phyloP scores from a whole-genome alignment of 2,888 invertebrate species.

The Podabrus alpinus region DNA sequence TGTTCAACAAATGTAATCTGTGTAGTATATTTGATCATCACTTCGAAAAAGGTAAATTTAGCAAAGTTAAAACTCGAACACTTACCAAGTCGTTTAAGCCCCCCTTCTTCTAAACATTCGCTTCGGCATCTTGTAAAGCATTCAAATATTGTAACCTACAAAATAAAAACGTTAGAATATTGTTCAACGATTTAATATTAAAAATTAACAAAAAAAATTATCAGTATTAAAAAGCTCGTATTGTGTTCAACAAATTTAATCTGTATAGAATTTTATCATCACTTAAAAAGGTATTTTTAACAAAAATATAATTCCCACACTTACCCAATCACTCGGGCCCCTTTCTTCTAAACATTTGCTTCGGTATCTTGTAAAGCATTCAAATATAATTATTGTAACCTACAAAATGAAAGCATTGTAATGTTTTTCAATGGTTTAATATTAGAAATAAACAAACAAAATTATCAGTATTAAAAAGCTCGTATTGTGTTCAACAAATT shows the following conservation, averaged over 20 bases:
- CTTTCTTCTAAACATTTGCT: background rate
- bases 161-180: no score
- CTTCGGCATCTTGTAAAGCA: no score
- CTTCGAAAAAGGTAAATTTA: background rate
- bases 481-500: background rate
- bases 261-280: background rate
- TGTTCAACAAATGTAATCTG: background rate
- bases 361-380: background rate
- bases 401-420: no score
- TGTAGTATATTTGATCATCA: background rate
- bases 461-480: background rate
- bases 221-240: background rate
- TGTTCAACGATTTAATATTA: no score
- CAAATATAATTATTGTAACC: background rate
- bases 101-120: no score
- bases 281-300: background rate
- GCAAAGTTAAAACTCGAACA: no score
- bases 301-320: background rate
- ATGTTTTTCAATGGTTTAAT: no score
- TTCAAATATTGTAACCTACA: no score
- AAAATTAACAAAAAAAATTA: background rate
- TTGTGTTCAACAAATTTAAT: background rate
- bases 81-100: no score
- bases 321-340: background rate
- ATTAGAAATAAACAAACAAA: background rate